Evolutionary conservation across 2,888 invertebrate species (phyloP).

Genomic region (Apamea anceps): DNA sequence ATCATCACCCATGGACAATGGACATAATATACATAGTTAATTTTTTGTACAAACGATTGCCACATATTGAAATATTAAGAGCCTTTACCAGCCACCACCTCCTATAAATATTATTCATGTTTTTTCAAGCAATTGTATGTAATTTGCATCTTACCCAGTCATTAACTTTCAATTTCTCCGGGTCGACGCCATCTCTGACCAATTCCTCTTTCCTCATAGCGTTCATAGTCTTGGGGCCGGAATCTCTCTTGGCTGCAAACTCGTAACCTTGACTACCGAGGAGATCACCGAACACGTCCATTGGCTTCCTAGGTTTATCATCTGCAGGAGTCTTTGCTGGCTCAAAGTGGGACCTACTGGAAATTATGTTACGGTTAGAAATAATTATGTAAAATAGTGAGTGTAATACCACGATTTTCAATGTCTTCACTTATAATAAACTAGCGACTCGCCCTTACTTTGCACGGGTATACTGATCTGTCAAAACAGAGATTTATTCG

Average conservation of each 20-base stretch:
- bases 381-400: neutral
- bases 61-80: neutral
- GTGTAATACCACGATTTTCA: neutral
- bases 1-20: neutral
- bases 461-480: neutral
- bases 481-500: neutral
- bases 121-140: neutral
- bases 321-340: conserved; percentile 84
- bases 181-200: conserved; percentile 95
- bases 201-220: conserved; percentile 97
- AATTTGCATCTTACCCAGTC: conserved; percentile 92
- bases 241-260: conserved; percentile 93
- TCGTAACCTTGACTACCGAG: conserved; percentile 97
- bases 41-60: neutral
- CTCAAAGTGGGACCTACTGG: conserved; percentile 94
- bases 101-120: neutral
- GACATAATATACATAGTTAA: neutral
- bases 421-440: neutral
- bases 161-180: conserved; percentile 95
- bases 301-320: conserved; percentile 86
- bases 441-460: neutral
- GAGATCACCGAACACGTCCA: conserved; percentile 97
- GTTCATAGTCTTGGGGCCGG: conserved; percentile 96
- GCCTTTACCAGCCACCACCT: neutral
- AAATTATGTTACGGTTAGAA: conserved; percentile 26